Evolutionary conservation across 1,140 invertebrate genomes (phyloP).

Genomic region (Musca domestica): DNA sequence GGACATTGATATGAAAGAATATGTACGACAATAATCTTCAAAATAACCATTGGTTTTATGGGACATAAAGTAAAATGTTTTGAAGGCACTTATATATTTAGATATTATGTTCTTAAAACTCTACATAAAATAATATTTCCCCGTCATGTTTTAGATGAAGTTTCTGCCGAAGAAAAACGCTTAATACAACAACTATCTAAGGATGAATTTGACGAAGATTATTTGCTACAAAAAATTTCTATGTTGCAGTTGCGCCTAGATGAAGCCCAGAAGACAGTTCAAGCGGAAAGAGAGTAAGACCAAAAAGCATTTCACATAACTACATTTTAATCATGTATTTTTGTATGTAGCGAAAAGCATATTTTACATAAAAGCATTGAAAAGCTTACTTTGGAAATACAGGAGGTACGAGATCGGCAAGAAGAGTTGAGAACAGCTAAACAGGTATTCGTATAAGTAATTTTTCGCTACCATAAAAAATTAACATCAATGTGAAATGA

Average conservation of each 20-base stretch:
- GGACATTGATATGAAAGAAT: no score
- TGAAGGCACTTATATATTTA: no score
- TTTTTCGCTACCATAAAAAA: neutral
- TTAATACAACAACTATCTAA: slow-evolving; percentile 51
- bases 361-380: slow-evolving; percentile 67
- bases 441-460: slow-evolving; percentile 52
- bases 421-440: slow-evolving; percentile 69
- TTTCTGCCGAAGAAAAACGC: slow-evolving; percentile 49
- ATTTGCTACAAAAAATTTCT: slow-evolving; percentile 65
- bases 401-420: slow-evolving; percentile 66
- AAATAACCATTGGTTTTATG: no score
- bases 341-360: slow-evolving; percentile 65
- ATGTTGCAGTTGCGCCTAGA: slow-evolving; percentile 71
- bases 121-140: no score
- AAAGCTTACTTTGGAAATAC: slow-evolving; percentile 67
- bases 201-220: slow-evolving; percentile 61
- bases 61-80: no score
- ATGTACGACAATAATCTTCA: no score
- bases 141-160: slow-evolving; percentile 35
- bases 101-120: no score
- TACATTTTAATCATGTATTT: no score
- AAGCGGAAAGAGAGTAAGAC: slow-evolving; percentile 70
- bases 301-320: neutral
- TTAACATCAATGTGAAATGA: no score
- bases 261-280: slow-evolving; percentile 72